A percentile compares a stretch with the other conserved stretches of the same genome.
Conservation (phyloP, 35 echinoderm and acorn worm species). For the Acanthaster planci region DNA sequence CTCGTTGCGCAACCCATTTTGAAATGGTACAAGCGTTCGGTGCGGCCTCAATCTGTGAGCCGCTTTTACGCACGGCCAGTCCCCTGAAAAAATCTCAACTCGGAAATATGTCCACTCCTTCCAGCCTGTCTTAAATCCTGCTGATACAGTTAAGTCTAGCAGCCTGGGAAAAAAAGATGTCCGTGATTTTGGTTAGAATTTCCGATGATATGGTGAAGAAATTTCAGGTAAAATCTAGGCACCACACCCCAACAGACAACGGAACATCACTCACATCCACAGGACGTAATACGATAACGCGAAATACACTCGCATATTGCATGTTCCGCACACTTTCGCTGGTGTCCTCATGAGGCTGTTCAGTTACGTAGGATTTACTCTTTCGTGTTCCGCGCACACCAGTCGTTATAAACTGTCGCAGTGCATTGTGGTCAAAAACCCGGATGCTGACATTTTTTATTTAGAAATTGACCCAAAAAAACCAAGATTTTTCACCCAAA, state of each 20-base stretch:
- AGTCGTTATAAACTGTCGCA: neutral
- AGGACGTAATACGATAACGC: neutral
- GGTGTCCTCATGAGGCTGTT: neutral
- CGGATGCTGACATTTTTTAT: neutral
- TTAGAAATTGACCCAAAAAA: no score
- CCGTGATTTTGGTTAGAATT: constrained; percentile 19
- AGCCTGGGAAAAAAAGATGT: neutral
- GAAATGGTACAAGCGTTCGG: constrained; percentile 50
- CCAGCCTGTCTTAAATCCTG: constrained; percentile 32
- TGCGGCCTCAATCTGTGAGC: constrained; percentile 51
- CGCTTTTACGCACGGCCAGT: constrained; percentile 23
- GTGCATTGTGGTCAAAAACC: constrained; percentile 21
- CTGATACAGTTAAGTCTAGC: constrained; percentile 4
- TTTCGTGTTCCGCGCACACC: constrained; percentile 17
- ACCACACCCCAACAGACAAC: constrained; percentile 43
- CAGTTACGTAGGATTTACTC: neutral
- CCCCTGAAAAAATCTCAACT: constrained; percentile 24
- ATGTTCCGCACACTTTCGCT: neutral
- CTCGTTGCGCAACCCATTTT: constrained; percentile 99
- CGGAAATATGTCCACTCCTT: constrained; percentile 12
- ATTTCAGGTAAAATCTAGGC: constrained; percentile 33
- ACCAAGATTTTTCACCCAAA: no score
- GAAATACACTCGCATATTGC: neutral
- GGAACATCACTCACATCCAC: neutral
- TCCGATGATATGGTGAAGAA: constrained; percentile 17